phyloP scores from a whole-genome alignment of 1,140 invertebrate species.

The Samia ricini region DNA sequence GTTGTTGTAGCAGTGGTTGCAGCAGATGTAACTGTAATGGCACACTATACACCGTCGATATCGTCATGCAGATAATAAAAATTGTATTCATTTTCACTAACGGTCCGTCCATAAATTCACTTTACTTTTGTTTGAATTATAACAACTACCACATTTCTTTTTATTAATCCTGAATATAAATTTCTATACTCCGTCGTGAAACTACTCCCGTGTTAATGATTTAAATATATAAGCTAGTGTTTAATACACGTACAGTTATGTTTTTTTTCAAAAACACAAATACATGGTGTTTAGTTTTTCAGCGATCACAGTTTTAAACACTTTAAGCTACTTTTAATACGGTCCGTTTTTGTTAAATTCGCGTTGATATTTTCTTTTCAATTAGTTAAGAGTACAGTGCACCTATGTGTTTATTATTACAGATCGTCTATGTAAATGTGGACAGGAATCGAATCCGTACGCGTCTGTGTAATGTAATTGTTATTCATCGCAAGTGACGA shows the following conservation, averaged over 20 bases:
- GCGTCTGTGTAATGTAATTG: conserved; percentile 1
- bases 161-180: background rate
- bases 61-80: background rate
- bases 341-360: too few relatives aligned
- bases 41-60: background rate
- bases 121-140: background rate
- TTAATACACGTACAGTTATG: background rate
- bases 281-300: background rate
- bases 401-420: background rate
- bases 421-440: background rate
- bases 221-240: background rate
- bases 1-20: conserved; percentile 12
- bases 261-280: background rate
- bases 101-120: background rate
- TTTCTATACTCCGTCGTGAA: background rate
- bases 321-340: too few relatives aligned
- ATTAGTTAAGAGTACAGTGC: background rate
- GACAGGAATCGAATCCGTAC: conserved; percentile 10
- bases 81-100: background rate
- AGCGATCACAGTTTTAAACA: background rate
- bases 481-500: conserved; percentile 15
- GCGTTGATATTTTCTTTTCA: too few relatives aligned
- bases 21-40: conserved; percentile 16
- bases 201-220: too few relatives aligned
- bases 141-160: background rate